A percentile compares a stretch with the other conserved stretches of the same genome.
These are phyloP conservation scores for Agrilus planipennis DNA, from an alignment of 1,140 invertebrate genomes.

Conservation along the genomic window DNA sequence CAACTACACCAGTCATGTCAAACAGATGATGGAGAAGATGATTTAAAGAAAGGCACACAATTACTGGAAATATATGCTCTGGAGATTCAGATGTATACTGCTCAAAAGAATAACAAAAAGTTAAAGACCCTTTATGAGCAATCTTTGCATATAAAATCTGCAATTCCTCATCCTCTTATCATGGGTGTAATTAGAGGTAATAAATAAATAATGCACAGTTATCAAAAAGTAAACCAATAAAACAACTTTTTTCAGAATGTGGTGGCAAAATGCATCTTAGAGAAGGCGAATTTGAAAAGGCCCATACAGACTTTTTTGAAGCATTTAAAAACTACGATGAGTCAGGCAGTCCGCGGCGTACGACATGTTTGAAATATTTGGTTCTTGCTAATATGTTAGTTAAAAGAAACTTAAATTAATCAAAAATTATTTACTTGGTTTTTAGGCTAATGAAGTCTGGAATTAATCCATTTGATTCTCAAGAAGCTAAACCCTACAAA, in stretches of 20 bases:
- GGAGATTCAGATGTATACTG: constrained; percentile 99
- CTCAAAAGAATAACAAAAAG: constrained; percentile 99
- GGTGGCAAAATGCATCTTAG: constrained; percentile 99
- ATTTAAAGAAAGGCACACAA: constrained; percentile 97
- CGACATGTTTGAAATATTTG: constrained; percentile 96
- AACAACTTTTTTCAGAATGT: constrained; percentile 58
- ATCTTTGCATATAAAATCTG: constrained; percentile 96
- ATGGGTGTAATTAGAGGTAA: constrained; percentile 97
- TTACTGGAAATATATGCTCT: constrained; percentile 96
- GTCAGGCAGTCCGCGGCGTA: constrained; percentile 92
- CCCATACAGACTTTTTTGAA: constrained; percentile 99
- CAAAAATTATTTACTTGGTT: too few relatives aligned
- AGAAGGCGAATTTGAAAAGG: constrained; percentile 97
- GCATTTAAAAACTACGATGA: constrained; percentile 99
- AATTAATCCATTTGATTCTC: constrained; percentile 99
- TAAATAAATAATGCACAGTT: constrained; percentile 9
- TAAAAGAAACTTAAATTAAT: too few relatives aligned
- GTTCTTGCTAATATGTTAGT: constrained; percentile 94
- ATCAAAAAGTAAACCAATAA: too few relatives aligned
- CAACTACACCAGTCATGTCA: constrained; percentile 96
- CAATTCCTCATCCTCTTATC: constrained; percentile 98
- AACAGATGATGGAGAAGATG: constrained; percentile 99
- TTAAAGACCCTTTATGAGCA: constrained; percentile 96
- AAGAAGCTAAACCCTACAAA: constrained; percentile 99
- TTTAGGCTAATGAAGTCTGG: constrained; percentile 88